Base-by-base conservation (phyloP, 1,140 invertebrate species). In the Myzus persicae region DNA sequence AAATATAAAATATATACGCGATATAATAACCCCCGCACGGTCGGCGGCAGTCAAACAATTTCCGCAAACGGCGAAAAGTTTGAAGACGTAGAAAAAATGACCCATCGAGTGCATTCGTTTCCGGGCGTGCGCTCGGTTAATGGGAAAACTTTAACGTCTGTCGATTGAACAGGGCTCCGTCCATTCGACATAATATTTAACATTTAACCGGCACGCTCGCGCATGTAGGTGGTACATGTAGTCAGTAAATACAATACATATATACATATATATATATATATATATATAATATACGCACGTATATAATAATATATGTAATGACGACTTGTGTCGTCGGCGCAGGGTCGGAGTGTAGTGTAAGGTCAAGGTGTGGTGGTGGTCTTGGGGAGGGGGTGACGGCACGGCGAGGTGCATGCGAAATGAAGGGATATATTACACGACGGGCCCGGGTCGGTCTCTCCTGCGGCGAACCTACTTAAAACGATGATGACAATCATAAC, bases 401-500 rank as follows among this genome's bases (percentile, higher is more conserved):
- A 26, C n/a, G 59, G 14, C 31, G n/a, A 76, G 59, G 2, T 76
- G 59, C 31, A 76, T 76, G 59, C 14, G 59, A 76, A 76, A 76
- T 20, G 31, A 76, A n/a, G 59, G n/a, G 59, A n/a, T 76, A n/a
- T 76, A 76, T 76, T 76, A 76, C 36, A 14, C 36, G 20, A 76
- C 59, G 59, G n/a, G 59, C 59, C 59, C 59, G 18, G 59, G 59
- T n/a, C 5, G 59, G n/a, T 76, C 31, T 76, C 59, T 14, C 59
- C n/a, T 18, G 59, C n/a, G n/a, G 59, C 59, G n/a, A n/a, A 76
- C 59, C 59, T 76, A 76, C 59, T 76, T 76, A 76, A 76, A 76
- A 76, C n/a, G 59, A 76, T n/a, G 59, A 76, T n/a, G 59, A 76
- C 59, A 76, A 76, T 76, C 59, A 76, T 76, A 76, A 76, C 59